Conservation (phyloP, 2,888 invertebrate genomes). For the Caenorhabditis sp. region DNA sequence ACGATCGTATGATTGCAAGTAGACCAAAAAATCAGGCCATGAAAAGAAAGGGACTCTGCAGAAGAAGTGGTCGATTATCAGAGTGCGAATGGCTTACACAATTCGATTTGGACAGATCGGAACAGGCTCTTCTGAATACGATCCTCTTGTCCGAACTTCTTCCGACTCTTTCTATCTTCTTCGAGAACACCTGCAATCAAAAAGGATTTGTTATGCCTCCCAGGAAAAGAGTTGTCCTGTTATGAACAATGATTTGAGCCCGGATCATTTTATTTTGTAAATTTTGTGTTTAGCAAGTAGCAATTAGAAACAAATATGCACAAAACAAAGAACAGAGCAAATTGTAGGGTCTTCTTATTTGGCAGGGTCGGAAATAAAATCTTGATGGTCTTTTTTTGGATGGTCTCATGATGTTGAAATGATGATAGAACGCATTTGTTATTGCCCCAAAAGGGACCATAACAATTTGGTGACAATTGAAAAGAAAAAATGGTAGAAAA, state of each 20-base stretch:
- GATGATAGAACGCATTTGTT: constrained; percentile 37
- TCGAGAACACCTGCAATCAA: too few relatives aligned
- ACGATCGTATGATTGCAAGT: too few relatives aligned
- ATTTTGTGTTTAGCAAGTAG: constrained; percentile 49
- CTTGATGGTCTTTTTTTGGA: constrained; percentile 51
- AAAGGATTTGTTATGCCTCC: too few relatives aligned
- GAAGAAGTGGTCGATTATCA: too few relatives aligned
- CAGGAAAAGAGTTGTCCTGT: too few relatives aligned
- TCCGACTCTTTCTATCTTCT: too few relatives aligned
- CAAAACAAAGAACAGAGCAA: constrained; percentile 59
- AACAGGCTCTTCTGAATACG: too few relatives aligned
- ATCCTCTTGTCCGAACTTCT: too few relatives aligned
- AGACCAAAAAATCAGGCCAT: too few relatives aligned
- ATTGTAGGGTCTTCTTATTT: constrained; percentile 43
- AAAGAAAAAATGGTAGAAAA: constrained; percentile 24
- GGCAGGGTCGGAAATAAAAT: constrained; percentile 56
- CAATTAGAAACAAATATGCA: constrained; percentile 56
- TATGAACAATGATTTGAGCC: constrained; percentile 27
- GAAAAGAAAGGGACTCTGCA: too few relatives aligned
- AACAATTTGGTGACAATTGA: constrained; percentile 47
- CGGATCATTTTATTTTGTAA: constrained; percentile 55
- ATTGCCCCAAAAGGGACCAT: constrained; percentile 48
- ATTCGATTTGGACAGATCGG: too few relatives aligned
- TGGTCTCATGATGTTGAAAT: constrained; percentile 54
- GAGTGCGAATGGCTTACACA: too few relatives aligned